Conservation (phyloP, 2,113 vertebrate species). For the Sylvia atricapilla region DNA sequence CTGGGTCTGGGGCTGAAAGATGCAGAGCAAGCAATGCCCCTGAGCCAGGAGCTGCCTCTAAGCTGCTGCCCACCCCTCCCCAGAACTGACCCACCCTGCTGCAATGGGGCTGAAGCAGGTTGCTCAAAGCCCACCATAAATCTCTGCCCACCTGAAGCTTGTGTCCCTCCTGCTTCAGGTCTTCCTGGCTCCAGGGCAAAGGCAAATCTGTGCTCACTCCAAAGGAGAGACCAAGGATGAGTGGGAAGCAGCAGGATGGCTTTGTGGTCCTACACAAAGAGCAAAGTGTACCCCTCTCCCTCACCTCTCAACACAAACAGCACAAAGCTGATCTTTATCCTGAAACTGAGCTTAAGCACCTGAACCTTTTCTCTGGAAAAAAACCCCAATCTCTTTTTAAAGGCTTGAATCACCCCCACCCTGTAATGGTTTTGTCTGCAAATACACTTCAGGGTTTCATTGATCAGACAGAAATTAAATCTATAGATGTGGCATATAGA, state of each 20-base stretch:
- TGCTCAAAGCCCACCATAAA: background rate
- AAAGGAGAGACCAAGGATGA: background rate
- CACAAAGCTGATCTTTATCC: background rate
- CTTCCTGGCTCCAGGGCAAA: background rate
- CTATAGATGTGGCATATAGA: background rate
- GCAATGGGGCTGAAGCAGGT: background rate
- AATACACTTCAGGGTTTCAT: background rate
- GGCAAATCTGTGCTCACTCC: background rate
- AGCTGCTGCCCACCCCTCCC: background rate
- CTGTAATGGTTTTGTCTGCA: background rate
- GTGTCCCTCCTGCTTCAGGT: background rate
- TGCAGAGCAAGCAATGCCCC: background rate
- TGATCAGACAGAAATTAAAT: background rate
- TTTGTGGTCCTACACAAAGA: background rate
- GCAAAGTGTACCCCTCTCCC: accelerated
- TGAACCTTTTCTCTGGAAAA: background rate
- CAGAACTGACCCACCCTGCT: background rate
- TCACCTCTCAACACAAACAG: background rate
- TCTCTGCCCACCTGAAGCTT: background rate
- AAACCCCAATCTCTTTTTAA: background rate
- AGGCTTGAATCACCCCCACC: background rate
- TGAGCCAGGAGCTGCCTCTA: background rate
- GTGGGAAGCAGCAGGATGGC: background rate
- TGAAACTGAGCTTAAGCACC: background rate
- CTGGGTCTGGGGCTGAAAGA: background rate